phyloP scores from a whole-genome alignment of 2,888 invertebrate genomes.

The Lycocerus yunnanus region DNA sequence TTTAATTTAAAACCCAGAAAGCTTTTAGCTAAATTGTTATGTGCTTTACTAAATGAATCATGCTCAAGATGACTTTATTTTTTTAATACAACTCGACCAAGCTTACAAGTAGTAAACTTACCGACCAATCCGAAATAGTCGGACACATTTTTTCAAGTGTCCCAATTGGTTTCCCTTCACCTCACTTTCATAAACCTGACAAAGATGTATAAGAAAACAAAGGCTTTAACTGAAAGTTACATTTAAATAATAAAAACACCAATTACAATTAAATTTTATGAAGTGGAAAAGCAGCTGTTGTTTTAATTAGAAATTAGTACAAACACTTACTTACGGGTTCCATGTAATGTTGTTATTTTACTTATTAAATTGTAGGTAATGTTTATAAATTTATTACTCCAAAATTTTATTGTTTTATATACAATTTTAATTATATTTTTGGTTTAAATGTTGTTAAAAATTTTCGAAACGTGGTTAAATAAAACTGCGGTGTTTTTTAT shows the following conservation, averaged over 20 bases:
- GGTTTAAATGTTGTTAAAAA: not conserved
- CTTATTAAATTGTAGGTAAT: not conserved
- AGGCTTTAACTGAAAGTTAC: not conserved
- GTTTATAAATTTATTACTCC: not conserved
- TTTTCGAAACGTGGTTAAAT: no score
- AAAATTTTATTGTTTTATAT: not conserved
- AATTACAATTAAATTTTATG: not conserved
- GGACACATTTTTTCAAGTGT: not conserved
- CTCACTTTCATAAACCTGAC: not conserved
- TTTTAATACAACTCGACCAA: not conserved
- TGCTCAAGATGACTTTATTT: not conserved
- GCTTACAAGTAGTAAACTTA: no score
- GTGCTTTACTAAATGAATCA: not conserved
- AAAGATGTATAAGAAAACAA: not conserved
- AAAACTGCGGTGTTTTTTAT: no score
- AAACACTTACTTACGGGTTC: not conserved
- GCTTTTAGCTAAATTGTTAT: not conserved
- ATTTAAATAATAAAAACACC: not conserved
- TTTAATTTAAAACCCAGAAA: slow-evolving; percentile 10
- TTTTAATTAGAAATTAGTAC: not conserved
- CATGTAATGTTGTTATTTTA: not conserved
- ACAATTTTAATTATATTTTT: not conserved
- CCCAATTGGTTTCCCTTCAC: not conserved
- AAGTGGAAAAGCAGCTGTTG: not conserved
- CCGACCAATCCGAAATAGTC: not conserved